phyloP scores from a whole-genome alignment of 2,888 invertebrate species.

The Drosophila pseudotakahashii region DNA sequence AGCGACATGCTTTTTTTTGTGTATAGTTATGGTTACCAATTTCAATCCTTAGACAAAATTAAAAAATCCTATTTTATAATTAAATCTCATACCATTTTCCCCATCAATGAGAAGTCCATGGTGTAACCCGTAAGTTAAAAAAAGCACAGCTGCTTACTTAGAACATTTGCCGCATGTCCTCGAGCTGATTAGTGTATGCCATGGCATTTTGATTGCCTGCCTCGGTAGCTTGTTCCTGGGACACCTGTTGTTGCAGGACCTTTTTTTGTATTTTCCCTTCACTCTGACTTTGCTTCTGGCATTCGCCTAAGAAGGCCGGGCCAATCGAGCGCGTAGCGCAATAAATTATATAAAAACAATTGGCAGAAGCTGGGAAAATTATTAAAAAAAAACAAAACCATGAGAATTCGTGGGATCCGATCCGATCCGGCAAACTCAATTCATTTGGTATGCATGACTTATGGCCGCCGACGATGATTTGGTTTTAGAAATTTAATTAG shows the following conservation, averaged over 20 bases:
- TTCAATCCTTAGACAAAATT: too few relatives aligned
- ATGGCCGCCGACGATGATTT: conserved; percentile 41
- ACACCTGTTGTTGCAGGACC: conserved; percentile 48
- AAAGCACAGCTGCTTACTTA: conserved; percentile 4
- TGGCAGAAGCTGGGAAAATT: conserved; percentile 26
- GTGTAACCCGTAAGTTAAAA: conserved; percentile 2
- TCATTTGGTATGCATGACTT: conserved; percentile 71
- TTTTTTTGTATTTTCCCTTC: conserved; percentile 8
- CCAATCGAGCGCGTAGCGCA: conserved; percentile 64
- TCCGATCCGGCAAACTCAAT: conserved; percentile 37
- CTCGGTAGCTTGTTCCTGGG: conserved; percentile 22
- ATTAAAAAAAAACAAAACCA: conserved; percentile 33
- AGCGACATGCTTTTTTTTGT: too few relatives aligned
- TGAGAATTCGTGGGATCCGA: conserved; percentile 12
- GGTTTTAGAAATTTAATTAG: conserved; percentile 63
- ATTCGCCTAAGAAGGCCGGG: neutral
- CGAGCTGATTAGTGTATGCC: conserved; percentile 50
- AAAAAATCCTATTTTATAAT: too few relatives aligned
- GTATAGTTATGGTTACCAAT: too few relatives aligned
- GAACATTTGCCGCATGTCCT: conserved; percentile 38
- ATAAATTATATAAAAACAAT: conserved; percentile 75
- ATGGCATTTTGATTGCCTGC: conserved; percentile 57
- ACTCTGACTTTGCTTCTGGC: conserved; percentile 11
- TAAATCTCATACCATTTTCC: neutral
- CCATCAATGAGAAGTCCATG: neutral